Conservation (phyloP, 2,797 vertebrate species). For the Stomatorhinus walkeri region DNA sequence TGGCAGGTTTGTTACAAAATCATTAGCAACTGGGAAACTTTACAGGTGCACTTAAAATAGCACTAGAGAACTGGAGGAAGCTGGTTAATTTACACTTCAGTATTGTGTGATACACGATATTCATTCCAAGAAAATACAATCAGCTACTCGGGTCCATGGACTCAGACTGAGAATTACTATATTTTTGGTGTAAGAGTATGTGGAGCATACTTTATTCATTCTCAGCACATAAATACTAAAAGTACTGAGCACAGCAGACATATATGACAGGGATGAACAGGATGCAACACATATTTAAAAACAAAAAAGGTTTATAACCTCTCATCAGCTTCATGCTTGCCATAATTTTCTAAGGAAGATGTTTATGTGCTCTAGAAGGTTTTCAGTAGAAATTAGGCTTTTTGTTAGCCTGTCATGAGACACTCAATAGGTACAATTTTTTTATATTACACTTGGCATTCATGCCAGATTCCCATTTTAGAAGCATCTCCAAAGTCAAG, state of each 20-base stretch:
- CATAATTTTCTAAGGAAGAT: neutral
- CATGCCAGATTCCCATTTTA: neutral
- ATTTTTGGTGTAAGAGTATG: neutral
- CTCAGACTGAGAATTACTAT: neutral
- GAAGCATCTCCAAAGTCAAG: neutral
- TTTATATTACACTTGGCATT: neutral
- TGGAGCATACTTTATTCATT: neutral
- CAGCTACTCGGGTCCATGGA: neutral
- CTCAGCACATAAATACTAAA: neutral
- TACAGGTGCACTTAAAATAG: slow-evolving; percentile 6
- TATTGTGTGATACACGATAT: neutral
- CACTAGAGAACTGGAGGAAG: neutral
- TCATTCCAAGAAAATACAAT: slow-evolving; percentile 10
- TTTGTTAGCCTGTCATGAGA: neutral
- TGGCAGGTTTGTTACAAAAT: neutral
- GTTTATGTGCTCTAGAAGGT: neutral
- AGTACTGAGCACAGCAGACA: neutral
- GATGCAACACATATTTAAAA: neutral
- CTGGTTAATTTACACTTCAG: neutral
- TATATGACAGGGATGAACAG: neutral
- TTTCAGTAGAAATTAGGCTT: neutral
- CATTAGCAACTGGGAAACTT: neutral
- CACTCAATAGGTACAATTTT: neutral
- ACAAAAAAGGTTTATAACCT: neutral
- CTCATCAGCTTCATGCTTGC: neutral